Conservation (phyloP, 2,797 vertebrate genomes). For the Syncerus caffer region DNA sequence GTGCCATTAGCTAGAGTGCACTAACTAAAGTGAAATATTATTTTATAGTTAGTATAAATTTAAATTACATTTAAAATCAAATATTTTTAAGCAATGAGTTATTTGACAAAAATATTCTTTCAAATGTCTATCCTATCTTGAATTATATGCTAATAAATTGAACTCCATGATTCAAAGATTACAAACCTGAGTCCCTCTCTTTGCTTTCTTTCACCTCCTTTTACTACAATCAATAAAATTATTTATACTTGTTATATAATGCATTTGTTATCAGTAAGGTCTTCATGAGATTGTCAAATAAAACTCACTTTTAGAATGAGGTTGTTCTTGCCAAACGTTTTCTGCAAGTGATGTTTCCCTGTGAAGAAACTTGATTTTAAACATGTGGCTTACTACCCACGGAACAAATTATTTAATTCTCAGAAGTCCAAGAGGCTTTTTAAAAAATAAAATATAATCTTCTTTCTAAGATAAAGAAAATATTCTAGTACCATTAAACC, state of each 20-base stretch:
- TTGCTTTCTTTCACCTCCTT: neutral
- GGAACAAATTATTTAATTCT: slow-evolving; percentile 21
- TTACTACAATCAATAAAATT: slow-evolving; percentile 33
- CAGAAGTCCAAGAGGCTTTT: slow-evolving; percentile 3
- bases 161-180: slow-evolving; percentile 46
- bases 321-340: slow-evolving; percentile 52
- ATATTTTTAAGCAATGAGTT: slow-evolving; percentile 26
- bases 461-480: slow-evolving; percentile 17
- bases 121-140: neutral
- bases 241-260: slow-evolving; percentile 14
- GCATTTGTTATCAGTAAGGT: neutral
- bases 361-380: slow-evolving; percentile 60
- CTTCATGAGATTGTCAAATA: neutral
- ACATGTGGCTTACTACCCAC: neutral
- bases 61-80: slow-evolving; percentile 49
- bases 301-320: slow-evolving; percentile 74
- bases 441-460: slow-evolving; percentile 38
- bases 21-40: neutral
- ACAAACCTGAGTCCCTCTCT: neutral
- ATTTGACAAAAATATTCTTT: slow-evolving; percentile 18
- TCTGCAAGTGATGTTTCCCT: slow-evolving; percentile 72
- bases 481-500: neutral
- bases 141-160: neutral
- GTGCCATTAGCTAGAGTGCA: neutral
- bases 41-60: neutral